phyloP scores from a whole-genome alignment of 2,797 vertebrate genomes.

The Artibeus lituratus region DNA sequence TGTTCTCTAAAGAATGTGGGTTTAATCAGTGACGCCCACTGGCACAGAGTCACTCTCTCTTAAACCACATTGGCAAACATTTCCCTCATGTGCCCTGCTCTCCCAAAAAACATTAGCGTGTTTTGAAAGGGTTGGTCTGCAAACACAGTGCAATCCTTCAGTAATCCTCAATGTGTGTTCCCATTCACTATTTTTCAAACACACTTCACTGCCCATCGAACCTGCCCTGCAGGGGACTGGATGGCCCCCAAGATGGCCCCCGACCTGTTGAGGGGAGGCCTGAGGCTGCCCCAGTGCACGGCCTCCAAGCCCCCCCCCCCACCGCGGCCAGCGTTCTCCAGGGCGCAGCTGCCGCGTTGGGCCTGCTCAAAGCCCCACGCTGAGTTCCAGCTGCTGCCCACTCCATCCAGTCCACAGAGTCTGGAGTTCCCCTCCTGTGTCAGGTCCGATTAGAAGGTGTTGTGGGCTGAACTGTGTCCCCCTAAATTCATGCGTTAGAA shows the following conservation, averaged over 20 bases:
- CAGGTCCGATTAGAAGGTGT: background rate
- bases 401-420: background rate
- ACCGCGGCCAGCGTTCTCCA: background rate
- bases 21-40: constrained; percentile 38
- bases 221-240: background rate
- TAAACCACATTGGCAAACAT: constrained; percentile 35
- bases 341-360: no score
- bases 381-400: background rate
- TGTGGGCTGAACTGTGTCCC: background rate
- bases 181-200: constrained; percentile 23
- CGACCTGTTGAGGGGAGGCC: background rate
- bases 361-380: background rate
- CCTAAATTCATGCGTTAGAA: background rate
- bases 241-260: background rate
- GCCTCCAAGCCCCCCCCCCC: background rate
- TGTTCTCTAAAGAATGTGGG: constrained; percentile 22
- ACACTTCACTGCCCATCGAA: background rate
- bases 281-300: background rate
- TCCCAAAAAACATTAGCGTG: background rate
- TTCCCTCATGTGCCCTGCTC: constrained; percentile 17
- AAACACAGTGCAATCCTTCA: constrained; percentile 3
- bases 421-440: background rate
- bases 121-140: constrained; percentile 38
- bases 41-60: background rate
- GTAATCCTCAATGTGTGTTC: background rate